Percentiles rank a stretch among this genome's conserved stretches.
These are phyloP conservation scores for Actinia equina DNA, from an alignment of 64 coral and sea anemone genomes.

Conservation along the genomic window DNA sequence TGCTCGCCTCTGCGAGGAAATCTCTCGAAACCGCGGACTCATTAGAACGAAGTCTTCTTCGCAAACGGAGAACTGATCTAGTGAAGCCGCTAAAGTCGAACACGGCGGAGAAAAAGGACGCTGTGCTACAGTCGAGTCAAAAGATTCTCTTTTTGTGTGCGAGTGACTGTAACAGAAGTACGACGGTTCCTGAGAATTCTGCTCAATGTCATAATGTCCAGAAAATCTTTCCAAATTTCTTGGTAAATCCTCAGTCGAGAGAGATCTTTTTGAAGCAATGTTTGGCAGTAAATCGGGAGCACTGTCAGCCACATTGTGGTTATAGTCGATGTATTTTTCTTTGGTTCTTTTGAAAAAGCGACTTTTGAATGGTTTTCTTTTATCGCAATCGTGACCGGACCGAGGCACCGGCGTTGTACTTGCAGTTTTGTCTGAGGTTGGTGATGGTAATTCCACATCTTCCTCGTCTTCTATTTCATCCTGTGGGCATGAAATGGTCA, in stretches of 20 bases:
- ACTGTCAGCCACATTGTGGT: neutral
- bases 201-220: neutral
- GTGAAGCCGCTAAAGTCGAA: neutral
- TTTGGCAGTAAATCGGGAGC: neutral
- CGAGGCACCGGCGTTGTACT: neutral
- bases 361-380: neutral
- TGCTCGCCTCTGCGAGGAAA: neutral
- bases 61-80: slow-evolving; percentile 14
- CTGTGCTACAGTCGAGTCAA: slow-evolving; percentile 9
- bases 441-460: neutral
- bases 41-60: slow-evolving; percentile 6
- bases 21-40: neutral
- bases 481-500: neutral
- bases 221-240: neutral
- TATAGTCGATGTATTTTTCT: neutral
- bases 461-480: slow-evolving; percentile 6
- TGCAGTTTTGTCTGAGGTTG: neutral
- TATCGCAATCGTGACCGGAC: neutral
- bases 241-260: slow-evolving; percentile 12
- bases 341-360: neutral
- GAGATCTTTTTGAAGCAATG: slow-evolving; percentile 3
- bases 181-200: neutral
- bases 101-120: slow-evolving; percentile 22
- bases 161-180: neutral
- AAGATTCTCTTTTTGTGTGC: slow-evolving; percentile 3